Evolutionary conservation across 2,797 vertebrate species (phyloP).

Genomic region (Linurgus olivaceus): DNA sequence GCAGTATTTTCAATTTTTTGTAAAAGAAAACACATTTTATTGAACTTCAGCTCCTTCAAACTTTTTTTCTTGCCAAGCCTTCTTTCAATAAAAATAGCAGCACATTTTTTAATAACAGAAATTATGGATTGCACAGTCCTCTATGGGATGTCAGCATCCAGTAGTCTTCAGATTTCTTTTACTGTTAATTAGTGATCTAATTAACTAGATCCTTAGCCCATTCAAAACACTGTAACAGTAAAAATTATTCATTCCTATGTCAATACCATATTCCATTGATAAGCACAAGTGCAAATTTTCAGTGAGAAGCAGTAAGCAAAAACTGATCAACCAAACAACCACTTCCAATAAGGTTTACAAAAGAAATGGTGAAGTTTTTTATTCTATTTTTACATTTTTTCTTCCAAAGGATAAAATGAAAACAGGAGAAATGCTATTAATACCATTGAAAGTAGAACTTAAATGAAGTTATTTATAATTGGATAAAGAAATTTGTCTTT

Average conservation of each 20-base stretch:
- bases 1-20: not conserved
- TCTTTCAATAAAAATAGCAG: not conserved
- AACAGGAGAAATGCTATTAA: not conserved
- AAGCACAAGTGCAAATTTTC: not conserved
- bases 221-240: not conserved
- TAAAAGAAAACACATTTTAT: not conserved
- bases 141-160: not conserved
- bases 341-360: not conserved
- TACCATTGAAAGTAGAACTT: constrained; percentile 1
- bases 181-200: not conserved
- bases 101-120: not conserved
- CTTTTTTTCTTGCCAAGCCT: not conserved
- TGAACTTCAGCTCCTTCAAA: not conserved
- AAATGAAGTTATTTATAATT: constrained; percentile 52
- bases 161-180: not conserved
- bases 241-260: not conserved
- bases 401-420: not conserved
- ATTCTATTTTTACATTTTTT: not conserved
- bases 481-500: constrained; percentile 38
- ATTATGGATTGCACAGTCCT: not conserved
- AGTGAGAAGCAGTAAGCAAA: not conserved
- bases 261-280: not conserved
- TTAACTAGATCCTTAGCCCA: not conserved
- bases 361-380: not conserved
- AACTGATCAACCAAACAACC: accelerated